A percentile compares a stretch with the other conserved stretches of the same genome.
Conservation (phyloP, 2,113 vertebrate genomes). For the Sceloporus tristichus region DNA sequence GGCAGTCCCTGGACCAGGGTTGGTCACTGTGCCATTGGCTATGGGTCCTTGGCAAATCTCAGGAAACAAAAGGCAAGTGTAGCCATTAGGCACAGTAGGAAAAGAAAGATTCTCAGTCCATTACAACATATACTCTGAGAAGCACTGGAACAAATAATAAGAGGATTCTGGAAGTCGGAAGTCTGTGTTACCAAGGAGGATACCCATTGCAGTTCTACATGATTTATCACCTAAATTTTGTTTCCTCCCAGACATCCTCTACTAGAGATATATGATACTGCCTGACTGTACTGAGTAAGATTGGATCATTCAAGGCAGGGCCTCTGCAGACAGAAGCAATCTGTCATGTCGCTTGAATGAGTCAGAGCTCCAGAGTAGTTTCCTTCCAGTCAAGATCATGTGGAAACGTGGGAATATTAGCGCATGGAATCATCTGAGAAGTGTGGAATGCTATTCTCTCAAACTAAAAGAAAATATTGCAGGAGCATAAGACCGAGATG, state of each 20-base stretch:
- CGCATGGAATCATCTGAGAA: not conserved
- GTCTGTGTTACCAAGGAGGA: not conserved
- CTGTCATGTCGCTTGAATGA: not conserved
- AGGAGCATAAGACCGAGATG: not conserved
- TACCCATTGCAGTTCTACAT: not conserved
- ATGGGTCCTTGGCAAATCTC: no score
- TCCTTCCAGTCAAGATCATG: not conserved
- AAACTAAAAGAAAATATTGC: not conserved
- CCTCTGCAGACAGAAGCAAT: not conserved
- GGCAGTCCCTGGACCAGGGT: no score
- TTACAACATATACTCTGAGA: no score
- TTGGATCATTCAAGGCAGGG: not conserved
- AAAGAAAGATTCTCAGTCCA: no score
- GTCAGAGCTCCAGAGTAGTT: not conserved
- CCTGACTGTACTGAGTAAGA: not conserved
- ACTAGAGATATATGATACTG: not conserved
- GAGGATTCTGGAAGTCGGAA: not conserved
- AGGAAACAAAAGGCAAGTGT: no score
- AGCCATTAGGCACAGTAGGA: no score
- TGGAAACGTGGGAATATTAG: not conserved
- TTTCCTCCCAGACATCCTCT: not conserved
- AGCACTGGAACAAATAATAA: not conserved
- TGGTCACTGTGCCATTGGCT: no score
- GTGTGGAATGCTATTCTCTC: not conserved
- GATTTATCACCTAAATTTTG: not conserved